A percentile compares a stretch with the other conserved stretches of the same genome.
Evolutionary conservation across 2,888 invertebrate genomes (phyloP).

Genomic region (Rotaria macrura): DNA sequence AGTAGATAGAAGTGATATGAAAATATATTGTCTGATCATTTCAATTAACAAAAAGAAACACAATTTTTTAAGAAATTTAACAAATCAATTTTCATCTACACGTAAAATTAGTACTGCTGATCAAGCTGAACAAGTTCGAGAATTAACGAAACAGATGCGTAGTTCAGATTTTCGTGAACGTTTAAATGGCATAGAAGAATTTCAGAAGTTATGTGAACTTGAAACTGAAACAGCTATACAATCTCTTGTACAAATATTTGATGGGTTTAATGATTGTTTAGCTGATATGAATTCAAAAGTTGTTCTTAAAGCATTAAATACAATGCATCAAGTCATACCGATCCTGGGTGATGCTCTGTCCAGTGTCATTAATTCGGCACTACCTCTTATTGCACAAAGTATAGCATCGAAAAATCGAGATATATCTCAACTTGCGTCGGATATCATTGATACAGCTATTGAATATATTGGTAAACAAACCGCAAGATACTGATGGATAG

Average conservation of each 20-base stretch:
- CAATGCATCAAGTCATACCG: conserved; percentile 31
- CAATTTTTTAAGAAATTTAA: background rate
- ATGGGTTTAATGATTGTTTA: conserved; percentile 46
- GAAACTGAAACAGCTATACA: conserved; percentile 40
- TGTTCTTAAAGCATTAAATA: conserved; percentile 43
- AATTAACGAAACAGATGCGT: conserved; percentile 36
- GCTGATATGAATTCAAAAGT: conserved; percentile 50
- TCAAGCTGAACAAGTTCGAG: background rate
- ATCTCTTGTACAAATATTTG: conserved; percentile 48
- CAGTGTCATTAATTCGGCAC: conserved; percentile 21
- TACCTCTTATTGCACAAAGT: conserved; percentile 30
- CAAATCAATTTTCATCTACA: background rate
- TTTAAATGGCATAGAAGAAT: conserved; percentile 42
- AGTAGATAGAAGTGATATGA: too few relatives aligned
- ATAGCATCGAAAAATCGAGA: conserved; percentile 33
- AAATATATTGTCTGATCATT: too few relatives aligned
- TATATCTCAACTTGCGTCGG: conserved; percentile 30
- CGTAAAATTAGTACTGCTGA: background rate
- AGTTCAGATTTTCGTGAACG: conserved; percentile 46
- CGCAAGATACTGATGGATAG: too few relatives aligned
- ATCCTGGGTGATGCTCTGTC: conserved; percentile 26
- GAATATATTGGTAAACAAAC: conserved; percentile 28
- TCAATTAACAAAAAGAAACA: too few relatives aligned
- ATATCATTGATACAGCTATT: conserved; percentile 30
- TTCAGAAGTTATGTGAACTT: conserved; percentile 43